phyloP scores from a whole-genome alignment of 2,888 invertebrate species.

The Microchrysa polita region DNA sequence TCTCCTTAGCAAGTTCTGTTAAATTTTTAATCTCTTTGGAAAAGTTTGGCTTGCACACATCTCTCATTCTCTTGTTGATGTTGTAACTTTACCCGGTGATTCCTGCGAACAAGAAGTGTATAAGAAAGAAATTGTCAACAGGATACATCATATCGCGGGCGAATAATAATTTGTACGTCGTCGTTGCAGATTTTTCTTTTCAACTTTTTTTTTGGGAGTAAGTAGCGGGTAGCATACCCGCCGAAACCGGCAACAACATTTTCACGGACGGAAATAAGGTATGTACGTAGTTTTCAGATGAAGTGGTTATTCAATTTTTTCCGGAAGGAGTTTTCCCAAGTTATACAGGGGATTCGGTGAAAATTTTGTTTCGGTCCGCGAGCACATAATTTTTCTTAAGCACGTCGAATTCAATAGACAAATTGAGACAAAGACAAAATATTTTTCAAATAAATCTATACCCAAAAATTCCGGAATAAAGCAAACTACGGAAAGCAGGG shows the following conservation, averaged over 20 bases:
- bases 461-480: too few species aligned
- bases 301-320: too few species aligned
- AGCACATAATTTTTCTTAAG: too few species aligned
- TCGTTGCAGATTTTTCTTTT: background rate
- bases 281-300: too few species aligned
- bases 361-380: too few species aligned
- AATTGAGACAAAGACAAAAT: too few species aligned
- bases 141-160: too few species aligned
- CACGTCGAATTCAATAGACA: too few species aligned
- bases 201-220: conserved; percentile 19
- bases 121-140: background rate
- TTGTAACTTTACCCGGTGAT: conserved; percentile 5
- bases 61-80: background rate
- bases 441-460: too few species aligned
- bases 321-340: too few species aligned
- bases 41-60: background rate
- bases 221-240: conserved; percentile 56
- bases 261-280: conserved; percentile 66
- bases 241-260: conserved; percentile 63
- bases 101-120: background rate
- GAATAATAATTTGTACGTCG: background rate
- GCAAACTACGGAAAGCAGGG: too few species aligned
- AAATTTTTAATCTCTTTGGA: background rate
- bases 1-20: background rate
- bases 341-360: too few species aligned